A percentile compares a stretch with the other conserved stretches of the same genome.
phyloP scores from a whole-genome alignment of 2,113 vertebrate species.

The Bothrops jararaca region DNA sequence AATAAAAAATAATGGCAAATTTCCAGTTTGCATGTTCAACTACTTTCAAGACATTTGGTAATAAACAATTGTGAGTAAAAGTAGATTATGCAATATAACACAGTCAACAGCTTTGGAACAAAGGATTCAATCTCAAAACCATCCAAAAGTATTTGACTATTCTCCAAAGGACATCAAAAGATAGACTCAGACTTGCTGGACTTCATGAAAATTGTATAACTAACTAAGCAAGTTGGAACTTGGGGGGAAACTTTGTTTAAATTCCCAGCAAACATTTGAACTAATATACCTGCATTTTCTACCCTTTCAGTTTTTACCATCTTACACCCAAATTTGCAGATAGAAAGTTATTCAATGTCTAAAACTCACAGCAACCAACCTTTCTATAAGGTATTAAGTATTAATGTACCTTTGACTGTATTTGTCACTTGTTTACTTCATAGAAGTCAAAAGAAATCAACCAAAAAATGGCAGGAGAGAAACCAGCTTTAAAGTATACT shows the following conservation, averaged over 20 bases:
- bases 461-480: background rate
- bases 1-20: background rate
- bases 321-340: background rate
- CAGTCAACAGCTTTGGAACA: background rate
- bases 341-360: background rate
- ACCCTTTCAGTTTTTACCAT: background rate
- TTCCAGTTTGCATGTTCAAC: background rate
- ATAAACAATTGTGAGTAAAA: background rate
- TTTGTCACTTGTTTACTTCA: background rate
- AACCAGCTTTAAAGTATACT: background rate
- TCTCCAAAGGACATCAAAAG: background rate
- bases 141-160: background rate
- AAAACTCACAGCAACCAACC: background rate
- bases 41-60: background rate
- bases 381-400: background rate
- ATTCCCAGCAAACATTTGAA: background rate
- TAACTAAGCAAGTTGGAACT: background rate
- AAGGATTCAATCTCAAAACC: background rate
- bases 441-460: background rate
- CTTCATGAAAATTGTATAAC: background rate
- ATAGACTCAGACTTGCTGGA: background rate
- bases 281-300: background rate
- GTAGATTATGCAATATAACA: background rate
- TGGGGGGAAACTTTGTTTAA: background rate
- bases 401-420: background rate